Conservation (phyloP, 2,888 invertebrate species). For the Lysandra bellargus region DNA sequence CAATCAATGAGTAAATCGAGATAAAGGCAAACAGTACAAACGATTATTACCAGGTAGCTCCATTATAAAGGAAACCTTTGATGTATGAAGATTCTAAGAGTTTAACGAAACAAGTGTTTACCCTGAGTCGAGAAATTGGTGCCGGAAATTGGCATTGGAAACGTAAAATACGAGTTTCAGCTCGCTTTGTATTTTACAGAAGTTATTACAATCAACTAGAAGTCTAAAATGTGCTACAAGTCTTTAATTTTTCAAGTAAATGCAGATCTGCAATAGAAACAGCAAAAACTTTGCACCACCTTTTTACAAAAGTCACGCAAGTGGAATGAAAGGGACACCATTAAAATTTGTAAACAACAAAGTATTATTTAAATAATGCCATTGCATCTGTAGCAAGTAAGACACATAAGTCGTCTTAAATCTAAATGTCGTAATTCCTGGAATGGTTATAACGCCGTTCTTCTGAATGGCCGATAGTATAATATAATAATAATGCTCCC, state of each 20-base stretch:
- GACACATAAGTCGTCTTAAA: too few relatives aligned
- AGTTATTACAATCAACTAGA: background rate
- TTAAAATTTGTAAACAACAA: too few relatives aligned
- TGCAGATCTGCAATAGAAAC: background rate
- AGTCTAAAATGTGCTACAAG: background rate
- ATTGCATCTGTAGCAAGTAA: too few relatives aligned
- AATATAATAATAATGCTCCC: too few relatives aligned
- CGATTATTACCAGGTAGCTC: conserved; percentile 37
- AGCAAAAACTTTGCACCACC: background rate
- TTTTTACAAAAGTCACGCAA: too few relatives aligned
- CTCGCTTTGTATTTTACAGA: background rate
- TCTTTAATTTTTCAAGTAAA: background rate
- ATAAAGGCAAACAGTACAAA: conserved; percentile 39
- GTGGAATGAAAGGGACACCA: too few relatives aligned
- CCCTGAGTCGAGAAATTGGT: conserved; percentile 4
- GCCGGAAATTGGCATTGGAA: conserved; percentile 19
- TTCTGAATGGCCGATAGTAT: too few relatives aligned
- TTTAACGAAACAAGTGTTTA: conserved; percentile 2
- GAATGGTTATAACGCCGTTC: too few relatives aligned
- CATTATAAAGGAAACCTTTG: conserved; percentile 36
- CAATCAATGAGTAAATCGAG: conserved; percentile 40
- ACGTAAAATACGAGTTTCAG: background rate
- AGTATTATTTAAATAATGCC: too few relatives aligned
- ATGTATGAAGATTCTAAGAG: conserved; percentile 30
- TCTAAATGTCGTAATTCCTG: too few relatives aligned